Evolutionary conservation across 1,140 invertebrate species (phyloP), one percentile per base, ranked within the genome.

Genomic region (Mylabris phalerata): DNA sequence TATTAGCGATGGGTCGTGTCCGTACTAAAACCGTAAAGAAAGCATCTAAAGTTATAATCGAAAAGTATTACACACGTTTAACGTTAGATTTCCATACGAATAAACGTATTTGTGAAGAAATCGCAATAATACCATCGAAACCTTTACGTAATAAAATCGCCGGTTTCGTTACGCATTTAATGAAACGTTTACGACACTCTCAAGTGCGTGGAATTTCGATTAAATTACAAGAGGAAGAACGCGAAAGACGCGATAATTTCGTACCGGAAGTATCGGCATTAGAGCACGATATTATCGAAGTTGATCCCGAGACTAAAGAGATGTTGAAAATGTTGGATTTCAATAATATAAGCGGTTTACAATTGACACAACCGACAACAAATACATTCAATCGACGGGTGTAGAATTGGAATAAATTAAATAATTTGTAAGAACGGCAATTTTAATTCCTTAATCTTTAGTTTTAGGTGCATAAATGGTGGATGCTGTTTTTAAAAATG

Each of bases 1-100:
- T 19, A 19, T 19, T 1, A 19, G 19, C 19, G 19, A 74, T 75
- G 96, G 95, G 95, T 89, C 95, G 97, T 75, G 97, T 99, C 50
- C 84, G 97, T 75, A 99, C 97, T 51, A 99, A 99, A 78, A 99
- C 97, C 55, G 88, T 99, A 65, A 99, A 99, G 79, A 99, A 99
- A 79, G 96, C 97, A 65, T 92, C 97, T 10, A 89, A 96, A 71
- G 89, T 97, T 48, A 98, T 99, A 67, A 99, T 99, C 75, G 97
- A 99, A 77, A 98, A 99, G 75, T 99, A 99, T 75, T 99, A 99
- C 80, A 97, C 95, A 47, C 85, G 92, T 60, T 79, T 99, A 60
- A 98, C 95, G 38, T 79, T 95, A 63, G 97, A 99, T 78, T 99
- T 99, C 77, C 95, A 99, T 75, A 98, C 95, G 47, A 99, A 99